Evolutionary conservation across 2,888 invertebrate genomes (phyloP), one percentile per base, ranked within the genome.

Genomic region (Tetropium fuscum): DNA sequence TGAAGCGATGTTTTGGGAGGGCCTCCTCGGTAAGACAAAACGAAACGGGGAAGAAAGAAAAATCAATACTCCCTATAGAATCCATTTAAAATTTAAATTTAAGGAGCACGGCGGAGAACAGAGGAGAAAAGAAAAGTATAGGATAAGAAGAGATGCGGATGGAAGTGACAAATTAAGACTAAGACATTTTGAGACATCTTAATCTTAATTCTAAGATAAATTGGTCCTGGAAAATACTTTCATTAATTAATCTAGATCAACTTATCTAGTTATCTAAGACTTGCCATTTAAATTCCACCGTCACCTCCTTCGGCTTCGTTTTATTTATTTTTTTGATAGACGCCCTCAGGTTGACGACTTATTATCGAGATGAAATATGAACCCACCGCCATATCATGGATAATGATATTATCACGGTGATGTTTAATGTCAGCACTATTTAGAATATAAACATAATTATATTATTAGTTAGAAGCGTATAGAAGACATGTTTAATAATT

Each of bases 181-280:
- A 74, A 76, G 78, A 78, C 79, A 74, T 78, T 78, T 80, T 77
- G 78, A 78, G 79, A 79, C 80, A 74, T 79, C 80, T 78, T 80
- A 80, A 80, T 81, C 81, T 81, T 81, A 80, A 80, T 79, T 80
- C 81, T 78, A 80, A 81, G 81, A 81, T 81, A 81, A 81, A 81
- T 81, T 81, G 79, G 80, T 76, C 74, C 74, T 53, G 74, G 78
- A 78, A 79, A 80, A 81, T 81, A 81, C 81, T 81, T 81, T 67
- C 64, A 64, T 67, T 80, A 80, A 81, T 81, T 81, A 81, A 81
- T 81, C 81, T 80, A 79, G 81, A 81, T 81, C 81, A 81, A 79
- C 72, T 76, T 77, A 78, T 78, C 78, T 72, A 68, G 72, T 69
- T 70, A 74, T 74, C 74, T 74, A 73, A 72, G 75, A 71, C 74